These are phyloP conservation scores for Pseudopleuronectes americanus DNA, from an alignment of 2,797 vertebrate species.

Conservation along the genomic window DNA sequence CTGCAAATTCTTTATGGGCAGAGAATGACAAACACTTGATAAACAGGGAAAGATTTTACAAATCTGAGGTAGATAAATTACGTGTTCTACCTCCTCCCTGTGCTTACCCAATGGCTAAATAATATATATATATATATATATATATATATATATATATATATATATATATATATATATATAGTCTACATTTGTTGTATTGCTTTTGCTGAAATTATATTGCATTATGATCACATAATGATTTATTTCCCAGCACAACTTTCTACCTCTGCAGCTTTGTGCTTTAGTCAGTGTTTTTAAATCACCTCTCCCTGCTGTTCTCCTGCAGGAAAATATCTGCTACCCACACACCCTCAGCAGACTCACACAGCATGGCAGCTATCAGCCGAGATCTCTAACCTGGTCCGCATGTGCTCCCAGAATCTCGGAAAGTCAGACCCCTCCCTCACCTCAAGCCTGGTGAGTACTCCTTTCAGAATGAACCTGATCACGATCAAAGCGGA, in stretches of 20 bases:
- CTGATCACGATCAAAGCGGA: neutral
- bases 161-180: no score
- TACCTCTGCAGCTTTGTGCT: neutral
- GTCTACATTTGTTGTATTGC: no score
- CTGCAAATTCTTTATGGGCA: no score
- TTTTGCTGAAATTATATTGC: no score
- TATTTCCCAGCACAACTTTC: neutral
- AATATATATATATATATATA: no score
- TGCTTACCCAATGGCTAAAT: no score
- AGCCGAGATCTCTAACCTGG: constrained; percentile 89
- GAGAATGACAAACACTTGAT: no score
- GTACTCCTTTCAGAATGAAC: constrained; percentile 58
- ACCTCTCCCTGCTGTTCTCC: constrained; percentile 18
- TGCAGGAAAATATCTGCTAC: constrained; percentile 93
- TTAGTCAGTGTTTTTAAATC: neutral
- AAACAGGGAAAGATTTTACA: no score
- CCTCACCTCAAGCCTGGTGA: constrained; percentile 92
- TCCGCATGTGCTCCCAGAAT: constrained; percentile 91
- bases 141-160: no score
- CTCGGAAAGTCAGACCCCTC: constrained; percentile 95
- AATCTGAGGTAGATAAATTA: no score
- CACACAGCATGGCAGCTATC: constrained; percentile 76
- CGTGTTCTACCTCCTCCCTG: no score
- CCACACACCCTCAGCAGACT: constrained; percentile 75
- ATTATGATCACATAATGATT: no score